Conservation (phyloP, 2,113 vertebrate genomes). For the Osmerus eperlanus region DNA sequence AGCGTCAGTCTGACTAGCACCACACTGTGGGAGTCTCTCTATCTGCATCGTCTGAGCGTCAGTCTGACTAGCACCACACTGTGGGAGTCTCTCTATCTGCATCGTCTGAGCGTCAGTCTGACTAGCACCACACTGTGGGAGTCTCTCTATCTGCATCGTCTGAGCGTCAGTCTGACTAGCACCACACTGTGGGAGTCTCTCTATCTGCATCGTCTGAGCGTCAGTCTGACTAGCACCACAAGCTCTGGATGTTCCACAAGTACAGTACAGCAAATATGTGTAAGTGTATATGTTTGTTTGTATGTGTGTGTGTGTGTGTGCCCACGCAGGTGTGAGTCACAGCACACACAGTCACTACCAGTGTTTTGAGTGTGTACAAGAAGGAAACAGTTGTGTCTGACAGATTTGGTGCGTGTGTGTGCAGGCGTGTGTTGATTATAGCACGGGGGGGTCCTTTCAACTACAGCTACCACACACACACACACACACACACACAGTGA, state of each 20-base stretch:
- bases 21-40: slow-evolving; percentile 9
- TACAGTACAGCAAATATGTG: slow-evolving; percentile 2
- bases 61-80: too few species aligned
- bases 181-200: neutral
- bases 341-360: too few species aligned
- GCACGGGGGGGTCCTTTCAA: neutral
- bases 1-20: slow-evolving; percentile 46
- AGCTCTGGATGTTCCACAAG: slow-evolving; percentile 23
- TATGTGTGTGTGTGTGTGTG: neutral
- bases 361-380: neutral
- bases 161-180: too few species aligned
- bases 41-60: neutral
- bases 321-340: neutral
- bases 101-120: slow-evolving; percentile 8
- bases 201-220: neutral
- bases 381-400: neutral
- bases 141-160: neutral
- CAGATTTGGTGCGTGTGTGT: slow-evolving; percentile 17
- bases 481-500: neutral
- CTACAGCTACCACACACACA: neutral
- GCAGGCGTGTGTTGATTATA: slow-evolving; percentile 23
- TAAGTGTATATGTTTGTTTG: slow-evolving; percentile 6
- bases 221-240: slow-evolving; percentile 49
- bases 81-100: neutral
- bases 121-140: too few species aligned